Evolutionary conservation across 1,140 invertebrate genomes (phyloP), one percentile per base, ranked within the genome.

Genomic region (Lethocerus indicus): DNA sequence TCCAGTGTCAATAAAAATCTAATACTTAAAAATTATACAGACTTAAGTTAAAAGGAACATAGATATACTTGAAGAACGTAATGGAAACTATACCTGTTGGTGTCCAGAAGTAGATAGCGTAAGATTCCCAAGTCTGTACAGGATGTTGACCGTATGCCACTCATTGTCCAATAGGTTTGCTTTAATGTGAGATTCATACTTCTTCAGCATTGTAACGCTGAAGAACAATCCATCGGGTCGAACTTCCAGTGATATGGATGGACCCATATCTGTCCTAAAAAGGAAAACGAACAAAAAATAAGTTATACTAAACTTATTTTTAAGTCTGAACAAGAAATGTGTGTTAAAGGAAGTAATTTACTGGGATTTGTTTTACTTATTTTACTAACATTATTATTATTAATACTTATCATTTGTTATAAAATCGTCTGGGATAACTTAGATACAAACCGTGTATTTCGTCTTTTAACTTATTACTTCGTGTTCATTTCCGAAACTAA

Each of bases 91-190:
- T 44, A 44, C 42, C 42, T 27, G 25, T 28, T 27, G 23, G 21
- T 44, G 65, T n/a, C 69, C 68, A 53, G 71, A 67, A 3, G 73
- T 64, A 57, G 65, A 69, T 42, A 83, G 63, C 2, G 74, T 76
- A 12, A 81, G 67, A 63, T 79, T 79, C 2, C 76, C 78, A 25
- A 78, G 66, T 54, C 72, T 68, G 60, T 75, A 80, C 32, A 74
- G 64, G 14, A 85, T 64, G 58, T 76, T 76, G n/a, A 83, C 75
- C 57, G 71, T 78, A 63, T 87, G 81, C 85, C 85, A 88, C 56
- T 67, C 71, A 65, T 87, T 87, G 66, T 87, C 77, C 13, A 85
- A 66, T 48, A 82, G 72, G 55, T 74, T 72, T 27, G 72, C 75
- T 43, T 67, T 69, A n/a, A 86, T 64, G 43, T 64, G 67, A 1